These are phyloP conservation scores for Gouania willdenowi DNA, from an alignment of 2,797 vertebrate genomes.

Conservation along the genomic window DNA sequence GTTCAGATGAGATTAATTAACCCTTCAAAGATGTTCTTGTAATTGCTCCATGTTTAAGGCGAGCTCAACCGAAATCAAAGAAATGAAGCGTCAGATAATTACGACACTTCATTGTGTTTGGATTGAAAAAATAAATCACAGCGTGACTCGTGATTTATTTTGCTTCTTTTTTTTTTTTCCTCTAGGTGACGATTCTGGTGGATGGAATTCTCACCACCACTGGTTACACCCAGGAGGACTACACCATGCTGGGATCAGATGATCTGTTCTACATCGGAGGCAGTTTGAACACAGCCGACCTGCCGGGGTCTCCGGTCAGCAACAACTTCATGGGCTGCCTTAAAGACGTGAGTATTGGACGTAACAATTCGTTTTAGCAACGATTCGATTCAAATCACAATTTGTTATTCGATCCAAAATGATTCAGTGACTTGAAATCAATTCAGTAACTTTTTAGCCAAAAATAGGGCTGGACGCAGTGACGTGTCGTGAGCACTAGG, in stretches of 20 bases:
- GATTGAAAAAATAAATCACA: slow-evolving; percentile 31
- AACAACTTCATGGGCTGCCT: slow-evolving; percentile 98
- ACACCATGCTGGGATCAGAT: slow-evolving; percentile 94
- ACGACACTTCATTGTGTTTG: slow-evolving; percentile 35
- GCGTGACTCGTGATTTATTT: slow-evolving; percentile 10
- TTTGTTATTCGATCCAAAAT: too few relatives aligned
- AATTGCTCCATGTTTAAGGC: slow-evolving; percentile 46
- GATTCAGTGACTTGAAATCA: too few relatives aligned
- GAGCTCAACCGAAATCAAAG: slow-evolving; percentile 43
- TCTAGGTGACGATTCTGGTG: slow-evolving; percentile 90
- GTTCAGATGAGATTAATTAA: slow-evolving; percentile 52
- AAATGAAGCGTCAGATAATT: slow-evolving; percentile 58
- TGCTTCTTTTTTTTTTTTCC: neutral
- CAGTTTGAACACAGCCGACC: slow-evolving; percentile 91
- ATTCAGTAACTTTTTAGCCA: too few relatives aligned
- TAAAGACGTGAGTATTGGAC: slow-evolving; percentile 92
- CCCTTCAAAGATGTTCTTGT: slow-evolving; percentile 49
- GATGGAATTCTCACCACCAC: slow-evolving; percentile 93
- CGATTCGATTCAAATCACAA: too few relatives aligned
- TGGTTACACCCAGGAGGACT: slow-evolving; percentile 95
- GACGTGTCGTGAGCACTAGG: too few relatives aligned
- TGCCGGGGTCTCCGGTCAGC: slow-evolving; percentile 92
- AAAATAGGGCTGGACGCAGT: too few relatives aligned
- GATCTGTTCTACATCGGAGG: slow-evolving; percentile 97
- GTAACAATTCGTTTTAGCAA: too few relatives aligned